Base-by-base conservation (phyloP, 2,888 invertebrate genomes). In the Polymixis lichenea region DNA sequence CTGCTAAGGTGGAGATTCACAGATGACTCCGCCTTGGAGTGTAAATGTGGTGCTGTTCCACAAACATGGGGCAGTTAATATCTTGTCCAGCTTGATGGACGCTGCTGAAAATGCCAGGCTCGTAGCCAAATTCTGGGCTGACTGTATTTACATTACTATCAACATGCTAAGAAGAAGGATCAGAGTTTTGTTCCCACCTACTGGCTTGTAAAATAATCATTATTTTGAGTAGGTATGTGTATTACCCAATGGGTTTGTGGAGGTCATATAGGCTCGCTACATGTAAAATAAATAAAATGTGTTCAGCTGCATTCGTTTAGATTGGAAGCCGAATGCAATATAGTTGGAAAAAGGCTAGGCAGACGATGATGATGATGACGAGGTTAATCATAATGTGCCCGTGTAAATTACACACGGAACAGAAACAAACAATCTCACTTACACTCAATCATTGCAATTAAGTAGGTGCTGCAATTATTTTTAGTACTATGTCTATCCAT, bases 381-480 rank as follows among this genome's bases (percentile, higher is more conserved):
- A 7, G 0, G 9, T n/a, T n/a, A n/a, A n/a, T n/a, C n/a, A 3
- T 9, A 22, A 66, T 22, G 15, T 22, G 6, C 22, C n/a, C 60
- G 3, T 56, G 28, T 58, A 28, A 28, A 22, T 28, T 55, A 32
- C 32, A 19, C 22, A 32, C 55, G 49, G 46, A 80, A 72, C 28
- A 69, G 9, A 61, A 73, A 73, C 65, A 71, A 58, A 53, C 61
- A 55, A 66, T 53, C 32, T 43, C 17, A 55, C 19, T 80, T 60
- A 80, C 85, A 60, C 55, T 75, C 53, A 15, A 58, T 53, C 51
- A 53, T 55, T 43, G 38, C 53, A 67, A 78, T 72, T 72, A 78
- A 25, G 68, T 46, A 19, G 32, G 32, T 32, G 4, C 28, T 49
- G 62, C 62, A 80, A 82, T 82, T 82, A 75, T 25, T 11, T 64